Base-by-base conservation (phyloP, 2,113 vertebrate species). In the Thalassoma bifasciatum region DNA sequence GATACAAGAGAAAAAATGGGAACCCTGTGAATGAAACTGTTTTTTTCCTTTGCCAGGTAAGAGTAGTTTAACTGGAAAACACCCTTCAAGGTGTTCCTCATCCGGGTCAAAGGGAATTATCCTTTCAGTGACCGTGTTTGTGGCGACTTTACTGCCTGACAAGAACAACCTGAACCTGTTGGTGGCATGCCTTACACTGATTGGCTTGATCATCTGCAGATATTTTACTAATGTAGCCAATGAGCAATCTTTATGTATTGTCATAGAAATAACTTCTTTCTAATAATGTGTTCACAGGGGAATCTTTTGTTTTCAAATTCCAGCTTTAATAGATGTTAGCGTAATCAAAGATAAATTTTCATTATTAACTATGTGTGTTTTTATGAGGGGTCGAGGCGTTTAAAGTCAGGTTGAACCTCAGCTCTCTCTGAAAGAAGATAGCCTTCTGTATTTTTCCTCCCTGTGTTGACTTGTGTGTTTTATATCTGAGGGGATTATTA, bases 221-320 rank as follows among this genome's bases (percentile, higher is more conserved):
- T 42, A n/a, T 42, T 54, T 72, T 17, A 47, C 21, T 64, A 36
- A 64, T 63, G 22, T n/a, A 56, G 38, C 38, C 26, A 56, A 37
- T 42, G 40, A 42, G 5, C 11, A 42, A 42, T 46, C 44, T 46
- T 30, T 46, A 5, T 4, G 3, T 17, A 46, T 19, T 17, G 40
- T 19, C 44, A 6, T 8, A 46, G 6, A 12, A 46, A 13, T 30
- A 7, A 3, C 8, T 22, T 23, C 17, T 65, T 4, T 22, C n/a
- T 13, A 14, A 30, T 30, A 30, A 10, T 17, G 9, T 24, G 38
- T 19, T 44, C 24, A 8, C 17, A 22, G 14, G 38, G 5, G 22
- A 61, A 24, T 44, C 34, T 37, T n/a, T 19, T 37, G 47, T 42
- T n/a, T 22, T 26, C 3, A 36, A 42, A 30, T 30, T 30, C 30